phyloP scores from a whole-genome alignment of 1,140 invertebrate species.

The Spodoptera frugiperda region DNA sequence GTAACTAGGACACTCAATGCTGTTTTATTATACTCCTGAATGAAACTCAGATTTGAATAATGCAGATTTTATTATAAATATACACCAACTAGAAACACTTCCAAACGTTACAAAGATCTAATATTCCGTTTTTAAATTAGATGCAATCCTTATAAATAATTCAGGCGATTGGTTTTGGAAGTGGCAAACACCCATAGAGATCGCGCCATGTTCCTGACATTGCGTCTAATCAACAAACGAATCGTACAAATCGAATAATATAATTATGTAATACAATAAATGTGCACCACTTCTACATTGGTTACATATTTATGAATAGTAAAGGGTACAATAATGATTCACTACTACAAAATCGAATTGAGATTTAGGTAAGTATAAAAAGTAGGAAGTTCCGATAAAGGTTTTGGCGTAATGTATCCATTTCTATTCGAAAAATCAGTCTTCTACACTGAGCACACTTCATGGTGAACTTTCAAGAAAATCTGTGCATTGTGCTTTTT shows the following conservation, averaged over 20 bases:
- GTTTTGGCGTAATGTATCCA: conserved; percentile 62
- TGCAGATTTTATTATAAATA: conserved; percentile 73
- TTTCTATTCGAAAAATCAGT: conserved; percentile 81
- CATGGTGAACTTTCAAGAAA: conserved; percentile 48
- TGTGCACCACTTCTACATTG: conserved; percentile 55
- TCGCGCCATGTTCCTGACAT: conserved; percentile 5
- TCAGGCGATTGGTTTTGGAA: not conserved
- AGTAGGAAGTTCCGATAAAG: conserved; percentile 47
- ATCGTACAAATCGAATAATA: conserved; percentile 41
- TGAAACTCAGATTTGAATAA: conserved; percentile 51
- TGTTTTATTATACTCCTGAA: conserved; percentile 70
- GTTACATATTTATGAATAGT: conserved; percentile 49
- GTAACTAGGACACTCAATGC: conserved; percentile 79
- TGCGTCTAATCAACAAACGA: conserved; percentile 45
- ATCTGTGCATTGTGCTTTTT: conserved; percentile 58
- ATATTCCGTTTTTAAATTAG: conserved; percentile 40
- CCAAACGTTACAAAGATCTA: conserved; percentile 32
- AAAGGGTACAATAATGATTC: conserved; percentile 49
- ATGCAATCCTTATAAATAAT: conserved; percentile 30
- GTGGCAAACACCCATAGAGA: not conserved
- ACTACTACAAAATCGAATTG: conserved; percentile 43
- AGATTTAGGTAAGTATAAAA: conserved; percentile 53
- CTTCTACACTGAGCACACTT: conserved; percentile 78
- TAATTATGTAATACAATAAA: conserved; percentile 20
- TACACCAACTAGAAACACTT: conserved; percentile 50